phyloP scores from a whole-genome alignment of 1,140 invertebrate species.

The Papilio polytes region DNA sequence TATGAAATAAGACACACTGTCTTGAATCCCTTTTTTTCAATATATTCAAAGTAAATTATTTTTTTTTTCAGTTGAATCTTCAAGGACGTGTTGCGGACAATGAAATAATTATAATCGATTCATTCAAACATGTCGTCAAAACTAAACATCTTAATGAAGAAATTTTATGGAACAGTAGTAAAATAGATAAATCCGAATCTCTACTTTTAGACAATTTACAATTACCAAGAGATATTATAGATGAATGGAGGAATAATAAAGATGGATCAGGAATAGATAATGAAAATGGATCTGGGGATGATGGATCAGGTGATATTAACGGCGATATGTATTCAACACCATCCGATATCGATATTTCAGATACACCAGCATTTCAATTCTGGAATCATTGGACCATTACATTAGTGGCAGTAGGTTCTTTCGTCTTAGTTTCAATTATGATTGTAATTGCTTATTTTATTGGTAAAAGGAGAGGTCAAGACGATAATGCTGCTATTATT shows the following conservation, averaged over 20 bases:
- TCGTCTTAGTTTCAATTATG: slow-evolving; percentile 41
- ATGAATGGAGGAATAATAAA: neutral
- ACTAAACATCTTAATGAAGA: slow-evolving; percentile 2
- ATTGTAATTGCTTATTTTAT: slow-evolving; percentile 50
- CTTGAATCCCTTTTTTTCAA: too few species aligned
- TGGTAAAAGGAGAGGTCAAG: slow-evolving; percentile 47
- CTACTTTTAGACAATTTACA: slow-evolving; percentile 23
- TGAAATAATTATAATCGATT: slow-evolving; percentile 16
- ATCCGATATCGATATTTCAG: slow-evolving; percentile 5
- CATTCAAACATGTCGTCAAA: neutral
- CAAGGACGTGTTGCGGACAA: neutral
- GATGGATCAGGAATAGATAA: slow-evolving; percentile 9
- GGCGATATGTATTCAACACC: slow-evolving; percentile 2
- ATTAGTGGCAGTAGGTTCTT: slow-evolving; percentile 47
- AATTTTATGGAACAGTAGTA: neutral
- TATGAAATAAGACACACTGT: too few species aligned
- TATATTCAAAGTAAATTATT: neutral
- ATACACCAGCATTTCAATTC: slow-evolving; percentile 35
- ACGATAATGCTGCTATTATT: slow-evolving; percentile 31
- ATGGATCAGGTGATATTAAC: slow-evolving; percentile 3
- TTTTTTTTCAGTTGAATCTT: neutral
- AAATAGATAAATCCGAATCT: slow-evolving; percentile 27
- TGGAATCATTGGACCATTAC: slow-evolving; percentile 57
- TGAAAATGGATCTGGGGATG: slow-evolving; percentile 4
- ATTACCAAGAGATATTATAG: neutral